phyloP scores from a whole-genome alignment of 2,888 invertebrate genomes.

The Morinoia aosen region DNA sequence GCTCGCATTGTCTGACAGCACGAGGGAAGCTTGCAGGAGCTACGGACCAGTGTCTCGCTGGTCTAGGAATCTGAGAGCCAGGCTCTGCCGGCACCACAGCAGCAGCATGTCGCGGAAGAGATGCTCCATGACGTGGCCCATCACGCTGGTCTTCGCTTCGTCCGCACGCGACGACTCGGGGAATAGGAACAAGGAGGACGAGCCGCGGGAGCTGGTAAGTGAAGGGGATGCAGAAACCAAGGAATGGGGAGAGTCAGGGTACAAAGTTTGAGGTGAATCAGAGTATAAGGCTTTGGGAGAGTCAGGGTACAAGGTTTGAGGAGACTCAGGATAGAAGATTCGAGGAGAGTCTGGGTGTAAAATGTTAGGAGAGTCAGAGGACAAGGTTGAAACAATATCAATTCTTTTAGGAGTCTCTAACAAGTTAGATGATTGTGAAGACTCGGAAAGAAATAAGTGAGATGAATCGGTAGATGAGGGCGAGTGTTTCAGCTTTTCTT shows the following conservation, averaged over 20 bases:
- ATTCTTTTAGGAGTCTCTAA: background rate
- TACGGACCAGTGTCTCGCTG: slow-evolving; percentile 43
- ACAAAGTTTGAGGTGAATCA: background rate
- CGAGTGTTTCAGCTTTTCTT: background rate
- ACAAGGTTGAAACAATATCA: background rate
- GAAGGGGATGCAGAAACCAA: background rate
- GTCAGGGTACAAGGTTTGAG: background rate
- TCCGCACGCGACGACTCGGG: background rate
- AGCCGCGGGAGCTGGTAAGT: background rate
- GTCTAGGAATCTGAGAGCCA: slow-evolving; percentile 76
- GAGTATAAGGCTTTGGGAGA: background rate
- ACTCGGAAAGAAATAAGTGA: background rate
- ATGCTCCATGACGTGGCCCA: slow-evolving; percentile 77
- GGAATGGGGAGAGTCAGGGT: slow-evolving; percentile 18
- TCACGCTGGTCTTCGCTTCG: slow-evolving; percentile 72
- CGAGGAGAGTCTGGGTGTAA: background rate
- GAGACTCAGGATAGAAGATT: background rate
- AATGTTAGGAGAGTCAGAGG: background rate
- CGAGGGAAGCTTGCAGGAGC: background rate
- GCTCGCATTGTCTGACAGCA: background rate
- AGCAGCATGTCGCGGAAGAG: slow-evolving; percentile 85
- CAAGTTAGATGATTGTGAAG: background rate
- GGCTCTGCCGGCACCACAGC: slow-evolving; percentile 85
- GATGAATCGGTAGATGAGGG: background rate
- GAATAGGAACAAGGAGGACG: background rate